Evolutionary conservation across 2,797 vertebrate genomes (phyloP).

Genomic region (Melanotaenia pygmaea): DNA sequence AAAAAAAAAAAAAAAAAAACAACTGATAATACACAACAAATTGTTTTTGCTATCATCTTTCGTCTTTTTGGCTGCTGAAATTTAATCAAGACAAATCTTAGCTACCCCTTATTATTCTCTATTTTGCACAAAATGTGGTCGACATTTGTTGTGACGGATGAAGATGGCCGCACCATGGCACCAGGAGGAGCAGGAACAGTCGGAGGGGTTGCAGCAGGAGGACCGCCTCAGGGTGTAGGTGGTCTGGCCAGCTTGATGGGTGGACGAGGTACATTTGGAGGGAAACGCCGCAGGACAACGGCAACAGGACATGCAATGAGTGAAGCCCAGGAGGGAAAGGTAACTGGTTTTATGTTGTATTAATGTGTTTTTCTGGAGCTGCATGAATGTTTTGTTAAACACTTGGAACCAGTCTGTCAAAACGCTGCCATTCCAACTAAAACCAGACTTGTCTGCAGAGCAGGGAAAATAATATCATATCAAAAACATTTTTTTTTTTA

Average conservation of each 20-base stretch:
- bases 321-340: conserved; percentile 87
- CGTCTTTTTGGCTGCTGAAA: conserved; percentile 1
- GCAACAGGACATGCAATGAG: conserved; percentile 67
- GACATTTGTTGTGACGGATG: conserved; percentile 86
- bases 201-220: conserved; percentile 14
- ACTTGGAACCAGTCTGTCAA: conserved; percentile 10
- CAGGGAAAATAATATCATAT: background rate
- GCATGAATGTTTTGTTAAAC: background rate
- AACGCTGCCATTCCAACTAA: background rate
- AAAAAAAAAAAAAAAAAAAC: too few species aligned
- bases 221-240: conserved; percentile 34
- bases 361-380: conserved; percentile 1
- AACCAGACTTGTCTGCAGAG: background rate
- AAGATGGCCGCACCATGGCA: conserved; percentile 70
- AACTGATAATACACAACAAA: background rate
- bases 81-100: background rate
- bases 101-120: background rate
- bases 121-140: conserved; percentile 83
- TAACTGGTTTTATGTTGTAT: conserved; percentile 19
- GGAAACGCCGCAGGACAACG: conserved; percentile 67
- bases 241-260: conserved; percentile 68
- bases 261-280: conserved; percentile 70
- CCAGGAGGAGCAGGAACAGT: conserved; percentile 18
- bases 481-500: background rate
- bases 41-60: background rate